Evolutionary conservation across 2,113 vertebrate genomes (phyloP).

Genomic region (Madoqua kirkii): DNA sequence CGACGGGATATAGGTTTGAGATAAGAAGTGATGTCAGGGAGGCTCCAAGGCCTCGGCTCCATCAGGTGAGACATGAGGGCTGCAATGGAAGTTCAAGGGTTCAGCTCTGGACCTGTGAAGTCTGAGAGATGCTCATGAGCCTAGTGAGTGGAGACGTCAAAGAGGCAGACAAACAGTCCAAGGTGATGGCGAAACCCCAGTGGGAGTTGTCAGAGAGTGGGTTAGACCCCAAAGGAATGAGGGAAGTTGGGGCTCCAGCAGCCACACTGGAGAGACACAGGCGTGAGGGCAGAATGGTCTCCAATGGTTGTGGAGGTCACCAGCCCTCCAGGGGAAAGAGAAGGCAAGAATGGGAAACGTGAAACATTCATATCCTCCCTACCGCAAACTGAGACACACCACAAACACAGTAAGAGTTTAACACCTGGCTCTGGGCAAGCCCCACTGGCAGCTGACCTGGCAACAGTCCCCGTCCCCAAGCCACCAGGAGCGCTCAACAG

Average conservation of each 20-base stretch:
- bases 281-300: neutral
- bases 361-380: neutral
- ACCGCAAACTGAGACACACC: neutral
- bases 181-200: neutral
- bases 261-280: neutral
- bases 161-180: neutral
- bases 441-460: neutral
- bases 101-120: neutral
- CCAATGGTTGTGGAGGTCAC: neutral
- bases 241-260: neutral
- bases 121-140: neutral
- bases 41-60: neutral
- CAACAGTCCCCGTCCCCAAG: neutral
- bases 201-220: neutral
- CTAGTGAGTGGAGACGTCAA: neutral
- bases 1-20: neutral
- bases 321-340: neutral
- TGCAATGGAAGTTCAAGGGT: neutral
- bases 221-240: neutral
- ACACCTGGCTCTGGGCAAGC: neutral
- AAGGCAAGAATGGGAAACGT: neutral
- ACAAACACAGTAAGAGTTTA: neutral
- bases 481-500: neutral
- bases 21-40: no score
- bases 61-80: neutral